phyloP scores from a whole-genome alignment of 1,140 invertebrate genomes.

The Heliconius himera region DNA sequence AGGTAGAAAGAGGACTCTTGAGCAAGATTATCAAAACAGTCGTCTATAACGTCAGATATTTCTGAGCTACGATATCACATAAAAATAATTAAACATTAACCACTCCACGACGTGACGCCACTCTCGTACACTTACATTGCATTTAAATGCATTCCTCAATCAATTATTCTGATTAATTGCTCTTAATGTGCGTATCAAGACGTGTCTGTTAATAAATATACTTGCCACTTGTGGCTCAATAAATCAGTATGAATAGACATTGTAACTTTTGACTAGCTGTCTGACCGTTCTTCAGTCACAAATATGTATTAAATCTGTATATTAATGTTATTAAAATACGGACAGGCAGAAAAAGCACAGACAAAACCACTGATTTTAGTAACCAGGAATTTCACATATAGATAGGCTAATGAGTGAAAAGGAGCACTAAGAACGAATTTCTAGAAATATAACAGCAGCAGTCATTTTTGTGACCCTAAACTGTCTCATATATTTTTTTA shows the following conservation, averaged over 20 bases:
- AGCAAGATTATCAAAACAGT: too few relatives aligned
- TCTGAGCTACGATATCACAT: too few relatives aligned
- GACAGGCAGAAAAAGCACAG: too few relatives aligned
- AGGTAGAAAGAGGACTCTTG: too few relatives aligned
- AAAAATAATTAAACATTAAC: not conserved
- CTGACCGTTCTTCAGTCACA: not conserved
- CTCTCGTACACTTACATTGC: slow-evolving; percentile 1
- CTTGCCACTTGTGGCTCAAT: slow-evolving; percentile 14
- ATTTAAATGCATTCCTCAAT: slow-evolving; percentile 25
- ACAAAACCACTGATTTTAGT: too few relatives aligned
- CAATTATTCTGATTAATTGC: slow-evolving; percentile 27
- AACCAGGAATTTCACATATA: too few relatives aligned
- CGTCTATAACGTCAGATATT: too few relatives aligned
- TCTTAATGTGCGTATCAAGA: slow-evolving; percentile 22
- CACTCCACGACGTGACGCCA: not conserved
- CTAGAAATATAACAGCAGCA: too few relatives aligned
- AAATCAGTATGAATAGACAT: slow-evolving; percentile 21
- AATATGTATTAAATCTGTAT: not conserved
- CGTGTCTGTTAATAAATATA: slow-evolving; percentile 22
- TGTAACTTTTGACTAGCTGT: not conserved
- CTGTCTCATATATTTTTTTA: too few relatives aligned
- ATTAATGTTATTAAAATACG: not conserved
- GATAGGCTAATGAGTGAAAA: too few relatives aligned
- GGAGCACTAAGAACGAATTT: too few relatives aligned
- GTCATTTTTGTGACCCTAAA: too few relatives aligned